Evolutionary conservation across 2,113 vertebrate genomes (phyloP), one percentile per base, ranked within the genome.

Genomic region (Mandrillus leucophaeus): DNA sequence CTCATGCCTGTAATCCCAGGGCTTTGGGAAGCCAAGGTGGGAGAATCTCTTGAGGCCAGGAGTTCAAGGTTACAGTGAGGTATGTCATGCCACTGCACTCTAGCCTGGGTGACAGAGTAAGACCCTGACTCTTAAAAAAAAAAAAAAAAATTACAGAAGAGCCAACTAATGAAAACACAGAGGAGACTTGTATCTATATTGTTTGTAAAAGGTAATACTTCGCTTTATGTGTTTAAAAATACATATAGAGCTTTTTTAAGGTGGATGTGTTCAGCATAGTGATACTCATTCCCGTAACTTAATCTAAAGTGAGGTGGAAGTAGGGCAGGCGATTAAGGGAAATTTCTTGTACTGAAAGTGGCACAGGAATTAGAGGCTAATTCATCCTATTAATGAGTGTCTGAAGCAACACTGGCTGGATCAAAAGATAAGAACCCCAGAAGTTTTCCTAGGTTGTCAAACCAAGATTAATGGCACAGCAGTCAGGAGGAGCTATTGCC

Each of bases 401-500:
- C 57, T 83, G n/a, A 97, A 96, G 66, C 95, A 97, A 81, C 61
- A 88, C 81, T 82, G 4, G n/a, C 72, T 93, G 87, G 97, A 70
- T 94, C 94, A 95, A 85, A 93, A 83, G 45, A 76, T 73, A 66
- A 90, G 89, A 93, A 45, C 38, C 72, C 80, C 92, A 88, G 50
- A 73, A 40, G 75, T 50, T 93, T 79, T 88, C 48, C 66, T 85
- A 79, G 80, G 9, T 40, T 98, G 23, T 95, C 95, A 94, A 93
- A 92, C 78, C 30, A 30, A 76, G 78, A 87, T 87, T 79, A 85
- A 90, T 85, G 75, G 79, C 93, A 94, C 83, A 95, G 55, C 90
- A 96, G 81, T 96, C 97, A 97, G 88, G 95, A 96, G 88, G 83
- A 97, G 88, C 96, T 32, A 13, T 82, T 64, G 0, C 92, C 96